Conservation (phyloP, 92 coral and sea anemone genomes). For the Anthopleura xanthogrammica region DNA sequence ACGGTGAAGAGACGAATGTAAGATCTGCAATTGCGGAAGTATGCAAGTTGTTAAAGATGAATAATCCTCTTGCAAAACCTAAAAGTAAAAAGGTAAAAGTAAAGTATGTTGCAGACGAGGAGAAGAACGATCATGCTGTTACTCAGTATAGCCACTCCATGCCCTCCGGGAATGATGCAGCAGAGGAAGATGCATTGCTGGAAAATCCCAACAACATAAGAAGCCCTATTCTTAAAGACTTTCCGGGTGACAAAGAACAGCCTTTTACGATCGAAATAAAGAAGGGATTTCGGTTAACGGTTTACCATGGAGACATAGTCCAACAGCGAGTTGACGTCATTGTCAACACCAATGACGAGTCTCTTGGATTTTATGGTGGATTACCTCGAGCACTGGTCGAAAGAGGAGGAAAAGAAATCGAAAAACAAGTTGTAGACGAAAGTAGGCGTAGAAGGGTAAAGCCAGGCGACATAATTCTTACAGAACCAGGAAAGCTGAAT, state of each 20-base stretch:
- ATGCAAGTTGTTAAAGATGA: background rate
- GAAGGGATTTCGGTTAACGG: constrained; percentile 42
- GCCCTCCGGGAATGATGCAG: background rate
- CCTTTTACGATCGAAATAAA: background rate
- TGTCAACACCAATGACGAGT: constrained; percentile 67
- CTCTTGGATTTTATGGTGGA: constrained; percentile 48
- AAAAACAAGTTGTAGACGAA: constrained; percentile 34
- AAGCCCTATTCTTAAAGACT: background rate
- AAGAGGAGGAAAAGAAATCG: constrained; percentile 63
- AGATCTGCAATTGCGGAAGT: constrained; percentile 10
- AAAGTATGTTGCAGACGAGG: background rate
- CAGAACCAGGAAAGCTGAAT: constrained; percentile 56
- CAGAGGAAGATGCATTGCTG: background rate
- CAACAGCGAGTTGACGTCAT: constrained; percentile 64
- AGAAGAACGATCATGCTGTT: too few relatives aligned
- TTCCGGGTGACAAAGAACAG: background rate
- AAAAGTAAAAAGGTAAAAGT: constrained; percentile 5
- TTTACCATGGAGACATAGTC: constrained; percentile 65
- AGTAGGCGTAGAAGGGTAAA: background rate
- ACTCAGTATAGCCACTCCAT: background rate
- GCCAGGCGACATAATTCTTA: constrained; percentile 53
- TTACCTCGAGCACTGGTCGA: constrained; percentile 20
- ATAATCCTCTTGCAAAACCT: constrained; percentile 12
- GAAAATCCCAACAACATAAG: background rate
- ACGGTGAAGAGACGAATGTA: constrained; percentile 19